Percentiles rank a stretch among this genome's conserved stretches.
phyloP scores from a whole-genome alignment of 2,888 invertebrate species.

The Urechis unicinctus region DNA sequence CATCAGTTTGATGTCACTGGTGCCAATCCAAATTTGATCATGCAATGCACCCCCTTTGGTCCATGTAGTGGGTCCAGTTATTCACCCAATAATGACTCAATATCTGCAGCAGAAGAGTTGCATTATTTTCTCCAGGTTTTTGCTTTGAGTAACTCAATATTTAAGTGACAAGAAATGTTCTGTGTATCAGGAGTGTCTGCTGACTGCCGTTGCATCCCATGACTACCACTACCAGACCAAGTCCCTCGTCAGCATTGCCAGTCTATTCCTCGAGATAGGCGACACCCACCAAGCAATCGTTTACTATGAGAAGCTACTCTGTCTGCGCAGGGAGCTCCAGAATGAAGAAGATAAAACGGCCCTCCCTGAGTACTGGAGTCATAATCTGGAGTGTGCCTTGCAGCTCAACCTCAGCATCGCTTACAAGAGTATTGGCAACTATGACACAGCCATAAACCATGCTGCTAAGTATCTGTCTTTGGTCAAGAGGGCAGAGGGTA shows the following conservation, averaged over 20 bases:
- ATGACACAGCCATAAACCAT: conserved; percentile 30
- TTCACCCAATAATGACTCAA: too few species aligned
- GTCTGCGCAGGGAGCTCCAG: conserved; percentile 33
- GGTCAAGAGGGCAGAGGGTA: background rate
- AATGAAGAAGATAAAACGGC: conserved; percentile 4
- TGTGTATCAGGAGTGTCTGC: conserved; percentile 31
- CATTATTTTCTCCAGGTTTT: too few species aligned
- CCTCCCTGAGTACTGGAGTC: conserved; percentile 41
- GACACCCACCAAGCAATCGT: conserved; percentile 42
- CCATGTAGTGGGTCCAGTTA: too few species aligned
- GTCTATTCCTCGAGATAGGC: conserved; percentile 35
- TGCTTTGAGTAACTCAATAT: too few species aligned
- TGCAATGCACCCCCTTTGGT: too few species aligned
- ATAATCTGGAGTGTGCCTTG: conserved; percentile 38
- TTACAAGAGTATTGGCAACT: conserved; percentile 39
- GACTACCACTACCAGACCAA: conserved; percentile 44
- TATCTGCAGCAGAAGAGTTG: too few species aligned
- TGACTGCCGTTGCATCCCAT: conserved; percentile 39
- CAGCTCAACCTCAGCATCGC: conserved; percentile 45
- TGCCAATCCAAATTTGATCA: too few species aligned
- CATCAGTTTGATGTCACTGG: too few species aligned
- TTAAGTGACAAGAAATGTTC: too few species aligned
- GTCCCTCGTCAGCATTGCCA: conserved; percentile 42
- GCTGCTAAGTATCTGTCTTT: conserved; percentile 19
- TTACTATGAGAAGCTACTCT: conserved; percentile 41